A percentile compares a stretch with the other conserved stretches of the same genome.
Conservation (phyloP, 2,797 vertebrate genomes). For the Carapus acus region DNA sequence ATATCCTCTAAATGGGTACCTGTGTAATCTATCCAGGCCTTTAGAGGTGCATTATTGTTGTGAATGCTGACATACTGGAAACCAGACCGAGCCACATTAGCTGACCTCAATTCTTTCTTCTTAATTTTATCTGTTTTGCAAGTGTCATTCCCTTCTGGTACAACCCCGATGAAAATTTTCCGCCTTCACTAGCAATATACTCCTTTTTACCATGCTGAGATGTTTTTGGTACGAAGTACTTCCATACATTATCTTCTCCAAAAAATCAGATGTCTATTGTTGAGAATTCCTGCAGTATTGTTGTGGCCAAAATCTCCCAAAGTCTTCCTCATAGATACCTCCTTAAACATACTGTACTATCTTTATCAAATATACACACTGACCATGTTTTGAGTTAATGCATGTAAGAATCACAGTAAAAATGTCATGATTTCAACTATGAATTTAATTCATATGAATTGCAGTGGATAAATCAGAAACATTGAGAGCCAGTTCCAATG, state of each 20-base stretch:
- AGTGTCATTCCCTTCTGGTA: constrained; percentile 12
- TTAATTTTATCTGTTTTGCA: constrained; percentile 4
- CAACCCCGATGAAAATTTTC: no score
- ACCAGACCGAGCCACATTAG: constrained; percentile 62
- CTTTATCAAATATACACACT: constrained; percentile 16
- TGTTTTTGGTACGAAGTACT: no score
- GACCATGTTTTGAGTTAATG: constrained; percentile 9
- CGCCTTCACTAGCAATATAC: no score
- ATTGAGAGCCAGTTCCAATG: constrained; percentile 20
- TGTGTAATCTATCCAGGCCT: constrained; percentile 43
- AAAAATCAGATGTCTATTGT: not conserved
- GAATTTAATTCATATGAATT: no score
- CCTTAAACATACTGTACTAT: constrained; percentile 3
- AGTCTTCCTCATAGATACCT: constrained; percentile 11
- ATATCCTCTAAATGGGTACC: constrained; percentile 17
- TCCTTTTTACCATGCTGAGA: no score
- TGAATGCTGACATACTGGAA: constrained; percentile 64
- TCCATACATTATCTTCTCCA: no score
- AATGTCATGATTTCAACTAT: constrained; percentile 12
- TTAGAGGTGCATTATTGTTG: constrained; percentile 42
- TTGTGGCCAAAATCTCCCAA: not conserved
- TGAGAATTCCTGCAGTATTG: not conserved
- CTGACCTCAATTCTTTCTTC: constrained; percentile 61
- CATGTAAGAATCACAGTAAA: not conserved
- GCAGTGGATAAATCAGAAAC: constrained; percentile 12